Percentiles rank a stretch among this genome's conserved stretches.
Evolutionary conservation across 2,797 vertebrate species (phyloP).

Genomic region (Petrocephalus sullivani): DNA sequence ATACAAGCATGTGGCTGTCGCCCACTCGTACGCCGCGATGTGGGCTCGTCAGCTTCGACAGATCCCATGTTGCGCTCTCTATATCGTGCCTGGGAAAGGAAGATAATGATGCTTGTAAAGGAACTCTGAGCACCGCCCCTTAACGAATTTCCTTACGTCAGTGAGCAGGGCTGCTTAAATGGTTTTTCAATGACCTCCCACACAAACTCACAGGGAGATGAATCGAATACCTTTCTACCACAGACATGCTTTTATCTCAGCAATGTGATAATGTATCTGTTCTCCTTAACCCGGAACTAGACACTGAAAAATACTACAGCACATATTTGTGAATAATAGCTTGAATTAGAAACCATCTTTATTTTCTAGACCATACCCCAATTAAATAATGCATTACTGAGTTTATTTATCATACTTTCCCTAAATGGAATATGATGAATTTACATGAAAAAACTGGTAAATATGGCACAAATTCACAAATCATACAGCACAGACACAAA

Average conservation of each 20-base stretch:
- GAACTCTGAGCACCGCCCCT: not conserved
- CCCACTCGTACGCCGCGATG: not conserved
- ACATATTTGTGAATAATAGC: not conserved
- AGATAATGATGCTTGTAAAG: not conserved
- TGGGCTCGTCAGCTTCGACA: not conserved
- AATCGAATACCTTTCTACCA: not conserved
- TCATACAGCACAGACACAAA: not conserved
- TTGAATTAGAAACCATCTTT: not conserved
- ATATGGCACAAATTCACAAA: not conserved
- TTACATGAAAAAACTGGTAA: not conserved
- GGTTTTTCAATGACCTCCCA: not conserved
- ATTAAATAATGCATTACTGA: not conserved
- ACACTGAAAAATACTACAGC: not conserved
- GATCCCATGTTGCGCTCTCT: not conserved
- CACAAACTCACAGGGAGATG: not conserved
- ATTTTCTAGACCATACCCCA: not conserved
- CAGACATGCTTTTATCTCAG: not conserved
- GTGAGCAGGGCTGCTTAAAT: not conserved
- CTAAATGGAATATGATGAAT: not conserved
- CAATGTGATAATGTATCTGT: not conserved
- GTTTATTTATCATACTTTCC: not conserved
- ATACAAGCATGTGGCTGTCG: not conserved
- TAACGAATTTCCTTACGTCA: not conserved
- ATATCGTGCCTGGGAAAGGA: not conserved
- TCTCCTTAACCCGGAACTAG: not conserved